Conservation (phyloP, 2,113 vertebrate genomes). For the Oncorhynchus tshawytscha region DNA sequence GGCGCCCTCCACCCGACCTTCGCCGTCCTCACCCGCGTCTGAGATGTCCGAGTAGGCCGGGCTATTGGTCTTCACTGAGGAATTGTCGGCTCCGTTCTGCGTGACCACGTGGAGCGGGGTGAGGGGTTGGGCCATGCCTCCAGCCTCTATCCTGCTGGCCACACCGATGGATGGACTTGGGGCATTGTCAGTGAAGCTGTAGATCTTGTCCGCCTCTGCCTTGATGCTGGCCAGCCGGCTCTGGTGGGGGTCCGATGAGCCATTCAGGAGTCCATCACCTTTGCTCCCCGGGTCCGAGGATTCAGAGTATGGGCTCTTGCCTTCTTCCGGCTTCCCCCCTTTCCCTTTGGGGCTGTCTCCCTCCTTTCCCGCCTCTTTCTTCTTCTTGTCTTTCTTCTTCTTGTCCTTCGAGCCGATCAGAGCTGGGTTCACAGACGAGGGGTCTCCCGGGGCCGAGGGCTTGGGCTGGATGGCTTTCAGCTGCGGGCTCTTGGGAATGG, state of each 20-base stretch:
- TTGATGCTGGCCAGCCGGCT: slow-evolving; percentile 95
- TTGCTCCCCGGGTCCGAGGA: slow-evolving; percentile 75
- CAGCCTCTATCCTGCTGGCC: slow-evolving; percentile 81
- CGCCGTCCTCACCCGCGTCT: slow-evolving; percentile 90
- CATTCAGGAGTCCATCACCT: slow-evolving; percentile 85
- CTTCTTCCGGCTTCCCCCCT: slow-evolving; percentile 80
- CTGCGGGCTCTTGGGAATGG: slow-evolving; percentile 89
- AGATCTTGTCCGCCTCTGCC: slow-evolving; percentile 94
- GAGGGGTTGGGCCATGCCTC: slow-evolving; percentile 69
- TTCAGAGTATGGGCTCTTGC: slow-evolving; percentile 90
- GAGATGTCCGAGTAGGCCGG: slow-evolving; percentile 97
- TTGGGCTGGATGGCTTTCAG: slow-evolving; percentile 91
- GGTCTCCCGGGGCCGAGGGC: slow-evolving; percentile 82
- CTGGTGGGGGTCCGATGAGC: slow-evolving; percentile 87
- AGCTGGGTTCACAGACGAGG: slow-evolving; percentile 82
- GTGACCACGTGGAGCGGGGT: slow-evolving; percentile 82
- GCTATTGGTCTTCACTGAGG: slow-evolving; percentile 90
- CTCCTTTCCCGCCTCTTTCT: slow-evolving; percentile 84
- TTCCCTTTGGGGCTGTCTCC: slow-evolving; percentile 87
- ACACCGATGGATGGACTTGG: slow-evolving; percentile 90
- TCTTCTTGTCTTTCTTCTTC: slow-evolving; percentile 98
- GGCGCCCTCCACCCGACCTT: slow-evolving; percentile 83
- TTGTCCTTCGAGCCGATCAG: slow-evolving; percentile 89
- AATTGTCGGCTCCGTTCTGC: slow-evolving; percentile 89
- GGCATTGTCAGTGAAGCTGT: slow-evolving; percentile 94